Conservation (phyloP, 1,140 invertebrate genomes). For the Dolichoris vasculosae region DNA sequence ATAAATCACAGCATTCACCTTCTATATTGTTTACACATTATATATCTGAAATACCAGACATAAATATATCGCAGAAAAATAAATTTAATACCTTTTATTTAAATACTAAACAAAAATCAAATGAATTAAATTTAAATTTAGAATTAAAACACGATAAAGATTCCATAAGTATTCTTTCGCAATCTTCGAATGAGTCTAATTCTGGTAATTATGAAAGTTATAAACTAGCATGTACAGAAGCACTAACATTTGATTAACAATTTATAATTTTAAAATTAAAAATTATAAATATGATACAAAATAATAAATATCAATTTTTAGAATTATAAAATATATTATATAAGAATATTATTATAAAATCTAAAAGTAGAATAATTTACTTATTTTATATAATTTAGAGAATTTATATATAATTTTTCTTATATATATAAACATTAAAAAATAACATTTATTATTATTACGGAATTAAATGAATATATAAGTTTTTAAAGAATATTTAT, state of each 20-base stretch:
- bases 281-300: not conserved
- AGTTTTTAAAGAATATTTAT: not conserved
- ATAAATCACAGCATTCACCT: not conserved
- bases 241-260: constrained; percentile 27
- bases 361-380: not conserved
- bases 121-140: not conserved
- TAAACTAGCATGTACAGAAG: constrained; percentile 38
- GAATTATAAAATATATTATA: not conserved
- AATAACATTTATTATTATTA: not conserved
- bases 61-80: not conserved
- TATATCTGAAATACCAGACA: not conserved
- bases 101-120: not conserved
- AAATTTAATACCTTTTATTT: not conserved
- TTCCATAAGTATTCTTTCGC: constrained; percentile 27
- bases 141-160: constrained; percentile 4
- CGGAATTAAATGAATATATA: not conserved
- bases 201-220: constrained; percentile 37
- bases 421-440: not conserved
- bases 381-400: not conserved
- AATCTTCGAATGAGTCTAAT: constrained; percentile 43
- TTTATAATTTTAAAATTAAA: not conserved
- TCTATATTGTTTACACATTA: not conserved
- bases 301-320: not conserved
- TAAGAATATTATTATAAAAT: not conserved
- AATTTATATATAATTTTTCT: not conserved